phyloP scores from a whole-genome alignment of 2,113 vertebrate genomes.

The Willisornis vidua region DNA sequence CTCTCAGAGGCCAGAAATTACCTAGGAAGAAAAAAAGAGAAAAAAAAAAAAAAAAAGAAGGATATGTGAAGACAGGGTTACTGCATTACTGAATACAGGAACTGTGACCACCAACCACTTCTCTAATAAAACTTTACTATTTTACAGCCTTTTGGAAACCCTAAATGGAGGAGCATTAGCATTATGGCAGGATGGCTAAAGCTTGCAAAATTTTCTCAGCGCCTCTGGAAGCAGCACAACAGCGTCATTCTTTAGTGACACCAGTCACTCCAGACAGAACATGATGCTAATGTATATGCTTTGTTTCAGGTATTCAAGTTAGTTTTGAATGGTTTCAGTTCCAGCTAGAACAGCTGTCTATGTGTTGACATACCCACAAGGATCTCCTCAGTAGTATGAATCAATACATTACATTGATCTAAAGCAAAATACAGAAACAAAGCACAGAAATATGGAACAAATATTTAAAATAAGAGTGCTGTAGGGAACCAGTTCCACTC shows the following conservation, averaged over 20 bases:
- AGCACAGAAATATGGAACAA: background rate
- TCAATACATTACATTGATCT: background rate
- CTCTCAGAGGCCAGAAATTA: background rate
- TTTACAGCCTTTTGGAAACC: background rate
- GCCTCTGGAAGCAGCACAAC: background rate
- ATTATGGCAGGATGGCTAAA: background rate
- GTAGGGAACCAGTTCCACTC: background rate
- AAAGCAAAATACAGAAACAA: background rate
- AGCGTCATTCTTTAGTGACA: background rate
- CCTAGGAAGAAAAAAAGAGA: background rate
- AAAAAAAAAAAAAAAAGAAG: fast-evolving
- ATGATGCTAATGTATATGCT: background rate
- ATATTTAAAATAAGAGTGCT: background rate
- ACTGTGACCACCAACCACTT: background rate
- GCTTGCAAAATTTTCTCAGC: background rate
- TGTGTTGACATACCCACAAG: background rate
- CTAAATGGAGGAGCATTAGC: background rate
- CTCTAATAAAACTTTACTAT: background rate
- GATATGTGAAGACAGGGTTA: background rate
- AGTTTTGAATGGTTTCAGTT: background rate
- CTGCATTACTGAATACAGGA: background rate
- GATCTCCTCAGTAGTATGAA: background rate
- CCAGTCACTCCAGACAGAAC: background rate
- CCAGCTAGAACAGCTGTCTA: background rate
- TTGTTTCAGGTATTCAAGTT: background rate